Conservation (phyloP, 1,140 invertebrate genomes). For the Rhyacophila brunnea region DNA sequence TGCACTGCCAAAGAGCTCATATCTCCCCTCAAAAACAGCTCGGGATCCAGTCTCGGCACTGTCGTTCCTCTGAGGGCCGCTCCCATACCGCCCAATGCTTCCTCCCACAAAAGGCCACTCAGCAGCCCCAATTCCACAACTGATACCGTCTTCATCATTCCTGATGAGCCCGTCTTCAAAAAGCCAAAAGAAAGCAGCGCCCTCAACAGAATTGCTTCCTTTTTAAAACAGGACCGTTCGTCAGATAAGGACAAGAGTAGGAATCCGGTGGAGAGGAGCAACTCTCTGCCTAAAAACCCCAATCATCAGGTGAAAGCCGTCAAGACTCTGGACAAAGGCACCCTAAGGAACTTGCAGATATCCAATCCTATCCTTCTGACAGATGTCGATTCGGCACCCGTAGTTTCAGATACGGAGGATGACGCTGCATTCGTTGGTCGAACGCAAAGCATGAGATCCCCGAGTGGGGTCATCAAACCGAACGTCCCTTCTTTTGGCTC, state of each 20-base stretch:
- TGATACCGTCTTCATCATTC: constrained; percentile 44
- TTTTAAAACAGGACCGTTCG: constrained; percentile 64
- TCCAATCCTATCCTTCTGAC: constrained; percentile 75
- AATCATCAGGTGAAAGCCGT: constrained; percentile 59
- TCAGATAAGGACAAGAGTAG: constrained; percentile 55
- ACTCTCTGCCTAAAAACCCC: constrained; percentile 58
- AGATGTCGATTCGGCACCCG: constrained; percentile 62
- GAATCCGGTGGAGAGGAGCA: constrained; percentile 55
- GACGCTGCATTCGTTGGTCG: constrained; percentile 59
- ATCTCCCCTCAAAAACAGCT: constrained; percentile 48
- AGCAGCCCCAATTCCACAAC: constrained; percentile 52
- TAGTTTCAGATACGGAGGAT: constrained; percentile 54
- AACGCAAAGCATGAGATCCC: constrained; percentile 74
- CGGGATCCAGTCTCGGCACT: constrained; percentile 46
- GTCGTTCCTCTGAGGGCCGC: constrained; percentile 57
- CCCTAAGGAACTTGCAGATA: constrained; percentile 73
- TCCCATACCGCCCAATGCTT: constrained; percentile 50
- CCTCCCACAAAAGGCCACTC: constrained; percentile 48
- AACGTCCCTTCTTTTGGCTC: constrained; percentile 76
- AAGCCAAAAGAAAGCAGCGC: constrained; percentile 58
- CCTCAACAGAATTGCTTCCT: constrained; percentile 73
- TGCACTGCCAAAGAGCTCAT: constrained; percentile 71
- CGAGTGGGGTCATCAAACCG: constrained; percentile 52
- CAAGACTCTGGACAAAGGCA: constrained; percentile 67
- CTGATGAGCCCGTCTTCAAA: constrained; percentile 46